Evolutionary conservation across 2,797 vertebrate genomes (phyloP).

Genomic region (Crocidura indochinensis): DNA sequence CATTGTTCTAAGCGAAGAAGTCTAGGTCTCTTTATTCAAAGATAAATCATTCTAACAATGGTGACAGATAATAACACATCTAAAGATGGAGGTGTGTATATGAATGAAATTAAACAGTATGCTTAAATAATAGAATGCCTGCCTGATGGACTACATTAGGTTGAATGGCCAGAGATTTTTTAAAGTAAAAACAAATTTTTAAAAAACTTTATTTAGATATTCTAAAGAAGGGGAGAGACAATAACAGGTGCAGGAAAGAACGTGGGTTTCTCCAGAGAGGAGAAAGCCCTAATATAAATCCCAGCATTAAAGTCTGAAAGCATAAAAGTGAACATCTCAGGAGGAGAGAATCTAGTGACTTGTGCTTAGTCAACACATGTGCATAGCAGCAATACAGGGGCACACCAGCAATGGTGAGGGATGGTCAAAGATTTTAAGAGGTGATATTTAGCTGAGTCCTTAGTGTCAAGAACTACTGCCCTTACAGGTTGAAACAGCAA

Average conservation of each 20-base stretch:
- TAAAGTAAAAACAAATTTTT: too few relatives aligned
- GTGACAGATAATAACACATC: neutral
- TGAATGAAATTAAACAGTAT: constrained; percentile 7
- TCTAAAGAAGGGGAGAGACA: too few relatives aligned
- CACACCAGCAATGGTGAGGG: too few relatives aligned
- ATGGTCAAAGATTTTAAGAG: constrained; percentile 5
- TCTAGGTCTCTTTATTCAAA: constrained; percentile 41
- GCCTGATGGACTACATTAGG: neutral
- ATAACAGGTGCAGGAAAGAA: too few relatives aligned
- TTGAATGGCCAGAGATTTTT: neutral
- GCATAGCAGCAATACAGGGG: too few relatives aligned
- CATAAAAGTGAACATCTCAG: too few relatives aligned
- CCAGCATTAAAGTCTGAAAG: too few relatives aligned
- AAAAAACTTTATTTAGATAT: too few relatives aligned
- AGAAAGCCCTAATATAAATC: too few relatives aligned
- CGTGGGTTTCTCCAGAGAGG: too few relatives aligned
- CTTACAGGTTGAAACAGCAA: neutral
- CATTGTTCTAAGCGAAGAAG: neutral
- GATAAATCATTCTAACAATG: neutral
- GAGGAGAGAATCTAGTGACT: too few relatives aligned
- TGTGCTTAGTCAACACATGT: too few relatives aligned
- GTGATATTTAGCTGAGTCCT: neutral
- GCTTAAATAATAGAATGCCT: neutral
- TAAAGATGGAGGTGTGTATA: neutral
- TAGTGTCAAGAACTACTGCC: neutral